phyloP scores from a whole-genome alignment of 2,888 invertebrate species.

The Nomada flava region DNA sequence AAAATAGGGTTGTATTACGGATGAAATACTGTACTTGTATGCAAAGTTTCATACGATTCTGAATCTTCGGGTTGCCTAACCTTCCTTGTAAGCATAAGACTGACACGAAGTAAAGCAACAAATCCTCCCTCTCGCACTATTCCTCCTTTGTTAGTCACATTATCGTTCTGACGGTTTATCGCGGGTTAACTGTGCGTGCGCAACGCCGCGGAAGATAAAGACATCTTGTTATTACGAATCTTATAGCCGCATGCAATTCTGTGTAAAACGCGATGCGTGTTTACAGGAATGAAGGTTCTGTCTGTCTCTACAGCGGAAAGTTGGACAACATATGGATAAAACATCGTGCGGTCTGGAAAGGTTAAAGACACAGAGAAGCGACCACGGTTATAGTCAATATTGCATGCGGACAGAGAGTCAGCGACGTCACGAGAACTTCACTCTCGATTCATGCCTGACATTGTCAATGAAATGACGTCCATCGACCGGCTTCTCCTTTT shows the following conservation, averaged over 20 bases:
- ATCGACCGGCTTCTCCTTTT: not conserved
- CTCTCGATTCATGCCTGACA: slow-evolving; percentile 31
- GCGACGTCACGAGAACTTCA: slow-evolving; percentile 27
- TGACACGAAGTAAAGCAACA: slow-evolving; percentile 8
- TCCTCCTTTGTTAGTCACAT: slow-evolving; percentile 13
- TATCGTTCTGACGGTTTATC: slow-evolving; percentile 7
- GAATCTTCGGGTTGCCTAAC: no score
- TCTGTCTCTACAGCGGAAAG: not conserved
- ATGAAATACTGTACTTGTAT: no score
- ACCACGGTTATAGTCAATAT: slow-evolving; percentile 26
- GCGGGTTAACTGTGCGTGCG: not conserved
- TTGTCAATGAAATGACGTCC: slow-evolving; percentile 39
- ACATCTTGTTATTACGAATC: slow-evolving; percentile 20
- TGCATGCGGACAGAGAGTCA: not conserved
- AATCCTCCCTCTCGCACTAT: not conserved
- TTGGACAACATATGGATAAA: slow-evolving; percentile 18
- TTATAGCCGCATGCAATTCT: slow-evolving; percentile 8
- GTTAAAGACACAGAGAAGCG: slow-evolving; percentile 39
- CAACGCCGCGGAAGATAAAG: slow-evolving; percentile 9
- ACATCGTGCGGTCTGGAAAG: slow-evolving; percentile 17
- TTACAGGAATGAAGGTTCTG: slow-evolving; percentile 6
- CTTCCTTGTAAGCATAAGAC: no score
- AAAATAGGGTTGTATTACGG: no score
- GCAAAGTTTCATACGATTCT: no score
- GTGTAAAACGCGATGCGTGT: not conserved